phyloP scores from a whole-genome alignment of 2,113 vertebrate genomes.

The Salvelinus fontinalis region DNA sequence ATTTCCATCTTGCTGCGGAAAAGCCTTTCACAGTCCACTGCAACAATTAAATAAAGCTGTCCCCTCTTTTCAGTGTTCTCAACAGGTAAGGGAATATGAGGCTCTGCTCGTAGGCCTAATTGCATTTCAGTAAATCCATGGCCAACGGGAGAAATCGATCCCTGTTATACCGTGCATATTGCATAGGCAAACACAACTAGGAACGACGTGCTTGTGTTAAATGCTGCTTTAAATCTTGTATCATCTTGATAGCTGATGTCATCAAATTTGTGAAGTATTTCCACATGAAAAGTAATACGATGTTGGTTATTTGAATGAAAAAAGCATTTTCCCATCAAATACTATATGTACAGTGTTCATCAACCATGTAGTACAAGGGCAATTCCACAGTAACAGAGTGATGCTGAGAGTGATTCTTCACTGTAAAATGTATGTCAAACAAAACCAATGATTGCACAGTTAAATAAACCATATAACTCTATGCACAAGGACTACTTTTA shows the following conservation, averaged over 20 bases:
- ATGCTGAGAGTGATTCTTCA: no score
- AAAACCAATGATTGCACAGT: neutral
- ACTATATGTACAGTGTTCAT: neutral
- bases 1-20: conserved; percentile 24
- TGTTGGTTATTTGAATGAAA: neutral
- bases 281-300: neutral
- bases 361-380: neutral
- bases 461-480: neutral
- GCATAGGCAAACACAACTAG: conserved; percentile 16
- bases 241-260: neutral
- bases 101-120: conserved; percentile 23
- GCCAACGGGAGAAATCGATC: conserved; percentile 22
- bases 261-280: neutral
- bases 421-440: no score
- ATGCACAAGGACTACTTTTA: no score
- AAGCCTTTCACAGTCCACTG: conserved; percentile 27
- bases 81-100: conserved; percentile 35
- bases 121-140: conserved; percentile 34
- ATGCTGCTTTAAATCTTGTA: neutral
- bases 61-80: conserved; percentile 22
- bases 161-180: conserved; percentile 12
- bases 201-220: neutral
- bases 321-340: neutral
- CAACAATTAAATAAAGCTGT: conserved; percentile 38
- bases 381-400: no score